These are phyloP conservation scores for Prietella phreatophila DNA, from an alignment of 2,113 vertebrate genomes.

Conservation along the genomic window DNA sequence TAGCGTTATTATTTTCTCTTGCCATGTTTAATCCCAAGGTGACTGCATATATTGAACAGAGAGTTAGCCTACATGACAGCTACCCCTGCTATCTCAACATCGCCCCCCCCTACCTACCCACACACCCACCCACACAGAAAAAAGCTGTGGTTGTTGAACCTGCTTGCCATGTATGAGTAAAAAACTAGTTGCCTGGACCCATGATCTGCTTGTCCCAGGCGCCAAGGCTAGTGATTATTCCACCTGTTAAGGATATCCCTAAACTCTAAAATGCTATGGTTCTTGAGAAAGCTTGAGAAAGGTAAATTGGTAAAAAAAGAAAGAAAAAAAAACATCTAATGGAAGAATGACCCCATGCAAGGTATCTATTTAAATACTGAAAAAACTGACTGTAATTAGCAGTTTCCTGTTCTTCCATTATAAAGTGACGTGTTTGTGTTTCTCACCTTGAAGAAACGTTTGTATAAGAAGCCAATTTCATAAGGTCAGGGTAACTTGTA, in stretches of 20 bases:
- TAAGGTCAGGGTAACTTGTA: constrained; percentile 32
- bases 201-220: neutral
- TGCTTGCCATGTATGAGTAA: neutral
- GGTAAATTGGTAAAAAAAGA: neutral
- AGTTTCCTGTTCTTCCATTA: neutral
- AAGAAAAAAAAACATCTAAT: neutral
- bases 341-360: neutral
- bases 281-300: neutral
- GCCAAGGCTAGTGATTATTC: neutral
- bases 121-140: too few relatives aligned
- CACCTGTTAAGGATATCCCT: neutral
- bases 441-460: neutral
- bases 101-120: too few relatives aligned
- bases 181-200: neutral
- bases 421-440: neutral
- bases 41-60: neutral
- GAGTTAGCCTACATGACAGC: neutral
- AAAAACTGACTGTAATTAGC: neutral
- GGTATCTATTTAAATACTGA: neutral
- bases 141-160: too few relatives aligned
- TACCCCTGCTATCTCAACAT: neutral
- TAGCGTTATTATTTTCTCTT: neutral
- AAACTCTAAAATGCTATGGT: neutral
- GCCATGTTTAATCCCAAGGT: neutral
- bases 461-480: constrained; percentile 35